phyloP scores from a whole-genome alignment of 2,113 vertebrate genomes.

The Romanogobio albipinnatus region DNA sequence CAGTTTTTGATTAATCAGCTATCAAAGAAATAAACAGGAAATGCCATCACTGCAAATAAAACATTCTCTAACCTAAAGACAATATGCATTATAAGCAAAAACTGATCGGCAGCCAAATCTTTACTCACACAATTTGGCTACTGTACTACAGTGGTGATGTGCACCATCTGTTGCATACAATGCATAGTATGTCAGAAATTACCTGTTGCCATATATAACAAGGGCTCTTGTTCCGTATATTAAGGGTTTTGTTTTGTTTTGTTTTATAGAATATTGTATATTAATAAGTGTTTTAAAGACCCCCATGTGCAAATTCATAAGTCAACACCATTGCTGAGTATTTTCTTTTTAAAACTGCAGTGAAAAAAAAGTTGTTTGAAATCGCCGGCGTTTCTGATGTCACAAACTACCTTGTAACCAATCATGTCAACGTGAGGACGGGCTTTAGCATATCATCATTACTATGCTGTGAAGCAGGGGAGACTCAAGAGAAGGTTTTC shows the following conservation, averaged over 20 bases:
- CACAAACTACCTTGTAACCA: too few relatives aligned
- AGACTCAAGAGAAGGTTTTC: too few relatives aligned
- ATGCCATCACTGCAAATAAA: neutral
- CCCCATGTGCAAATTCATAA: too few relatives aligned
- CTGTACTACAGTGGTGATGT: conserved; percentile 8
- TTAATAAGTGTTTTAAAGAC: neutral
- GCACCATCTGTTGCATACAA: conserved; percentile 10
- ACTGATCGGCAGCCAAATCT: conserved; percentile 6
- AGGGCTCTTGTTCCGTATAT: neutral
- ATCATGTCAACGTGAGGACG: too few relatives aligned
- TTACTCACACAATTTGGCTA: conserved; percentile 24
- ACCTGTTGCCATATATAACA: conserved; percentile 1
- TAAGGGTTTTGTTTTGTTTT: neutral
- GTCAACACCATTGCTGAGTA: too few relatives aligned
- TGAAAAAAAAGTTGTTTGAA: too few relatives aligned
- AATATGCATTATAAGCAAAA: conserved; percentile 10
- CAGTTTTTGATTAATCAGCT: neutral
- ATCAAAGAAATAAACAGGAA: neutral
- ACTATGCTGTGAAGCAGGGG: too few relatives aligned
- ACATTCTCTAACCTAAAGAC: neutral
- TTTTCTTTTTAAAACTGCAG: too few relatives aligned
- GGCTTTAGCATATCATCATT: too few relatives aligned
- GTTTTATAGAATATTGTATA: neutral
- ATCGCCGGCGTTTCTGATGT: too few relatives aligned
- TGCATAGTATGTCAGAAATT: neutral